Evolutionary conservation across 2,888 invertebrate species (phyloP), one percentile per base, ranked within the genome.

Genomic region (Catocala nupta): DNA sequence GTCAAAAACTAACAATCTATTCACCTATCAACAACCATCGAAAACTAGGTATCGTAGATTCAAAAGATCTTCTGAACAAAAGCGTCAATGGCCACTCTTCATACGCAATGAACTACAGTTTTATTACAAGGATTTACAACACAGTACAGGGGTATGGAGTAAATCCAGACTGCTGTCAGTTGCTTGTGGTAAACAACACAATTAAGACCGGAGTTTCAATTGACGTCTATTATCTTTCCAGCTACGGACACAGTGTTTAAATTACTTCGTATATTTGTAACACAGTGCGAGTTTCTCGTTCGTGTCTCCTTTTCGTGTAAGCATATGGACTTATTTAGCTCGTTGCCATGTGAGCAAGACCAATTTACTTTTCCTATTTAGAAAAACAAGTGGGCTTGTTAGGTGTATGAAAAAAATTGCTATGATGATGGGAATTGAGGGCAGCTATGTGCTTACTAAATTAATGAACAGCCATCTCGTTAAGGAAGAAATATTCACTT

Each of bases 151-250:
- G 65, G 59, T 45, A 61, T 65, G 70, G 84, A 85, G 83, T 83
- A 86, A 86, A 87, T 84, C 84, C 87, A 85, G 84, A 77, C 78
- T 76, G 80, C 80, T 75, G 83, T 82, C 79, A 82, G 79, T 73
- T 63, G 63, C 73, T 69, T 71, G 80, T 80, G 82, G 88, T 88
- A 89, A 88, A 90, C 88, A 90, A 89, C 80, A 84, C 85, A 84
- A 90, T 89, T 89, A 89, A 83, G 83, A 82, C 77, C 77, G 71
- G 73, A 74, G 77, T 77, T 79, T 80, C 82, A 85, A 86, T 85
- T 86, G 85, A 79, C 78, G 72, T 59, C 34, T 62, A 63, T 45
- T 43, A 59, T 73, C 69, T 75, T 81, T 84, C 77, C 80, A 84
- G 55, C 78, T 57, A 48, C 33, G 25, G 62, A 59, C 59, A 68